Conservation (phyloP, 2,888 invertebrate genomes). For the Apomyelois bistriatella region DNA sequence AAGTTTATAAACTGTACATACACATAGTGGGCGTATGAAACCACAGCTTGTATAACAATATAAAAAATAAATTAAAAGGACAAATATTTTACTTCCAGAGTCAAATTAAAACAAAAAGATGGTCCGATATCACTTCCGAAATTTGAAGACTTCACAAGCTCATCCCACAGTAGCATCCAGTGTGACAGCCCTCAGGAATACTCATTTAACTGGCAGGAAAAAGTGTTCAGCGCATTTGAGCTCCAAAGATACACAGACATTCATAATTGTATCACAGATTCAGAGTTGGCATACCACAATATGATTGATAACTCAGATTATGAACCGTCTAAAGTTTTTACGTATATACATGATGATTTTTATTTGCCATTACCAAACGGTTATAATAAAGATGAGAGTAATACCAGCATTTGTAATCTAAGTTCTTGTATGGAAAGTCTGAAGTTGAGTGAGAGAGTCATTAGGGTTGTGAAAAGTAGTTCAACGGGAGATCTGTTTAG, state of each 20-base stretch:
- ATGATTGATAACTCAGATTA: slow-evolving; percentile 46
- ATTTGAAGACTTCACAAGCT: slow-evolving; percentile 53
- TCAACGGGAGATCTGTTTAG: slow-evolving; percentile 51
- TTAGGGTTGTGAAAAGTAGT: slow-evolving; percentile 31
- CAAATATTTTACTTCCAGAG: slow-evolving; percentile 31
- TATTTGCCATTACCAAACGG: slow-evolving; percentile 51
- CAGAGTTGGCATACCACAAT: slow-evolving; percentile 66
- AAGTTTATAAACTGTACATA: too few species aligned
- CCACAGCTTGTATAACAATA: too few species aligned
- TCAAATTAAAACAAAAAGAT: slow-evolving; percentile 55
- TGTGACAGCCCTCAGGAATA: slow-evolving; percentile 46
- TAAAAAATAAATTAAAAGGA: too few species aligned
- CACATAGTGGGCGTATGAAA: too few species aligned
- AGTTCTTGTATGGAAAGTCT: slow-evolving; percentile 39
- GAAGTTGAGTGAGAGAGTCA: slow-evolving; percentile 35
- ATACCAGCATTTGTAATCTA: slow-evolving; percentile 29
- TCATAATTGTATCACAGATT: slow-evolving; percentile 81
- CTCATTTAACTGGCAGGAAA: slow-evolving; percentile 86
- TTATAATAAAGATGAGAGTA: slow-evolving; percentile 31
- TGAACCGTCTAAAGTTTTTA: slow-evolving; percentile 64
- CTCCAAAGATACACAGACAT: slow-evolving; percentile 79
- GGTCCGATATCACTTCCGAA: slow-evolving; percentile 55
- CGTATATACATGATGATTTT: slow-evolving; percentile 81
- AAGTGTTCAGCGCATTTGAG: slow-evolving; percentile 82
- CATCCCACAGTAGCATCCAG: slow-evolving; percentile 32